Evolutionary conservation across 2,113 vertebrate genomes (phyloP), one percentile per base, ranked within the genome.

Genomic region (Eptatretus burgeri): DNA sequence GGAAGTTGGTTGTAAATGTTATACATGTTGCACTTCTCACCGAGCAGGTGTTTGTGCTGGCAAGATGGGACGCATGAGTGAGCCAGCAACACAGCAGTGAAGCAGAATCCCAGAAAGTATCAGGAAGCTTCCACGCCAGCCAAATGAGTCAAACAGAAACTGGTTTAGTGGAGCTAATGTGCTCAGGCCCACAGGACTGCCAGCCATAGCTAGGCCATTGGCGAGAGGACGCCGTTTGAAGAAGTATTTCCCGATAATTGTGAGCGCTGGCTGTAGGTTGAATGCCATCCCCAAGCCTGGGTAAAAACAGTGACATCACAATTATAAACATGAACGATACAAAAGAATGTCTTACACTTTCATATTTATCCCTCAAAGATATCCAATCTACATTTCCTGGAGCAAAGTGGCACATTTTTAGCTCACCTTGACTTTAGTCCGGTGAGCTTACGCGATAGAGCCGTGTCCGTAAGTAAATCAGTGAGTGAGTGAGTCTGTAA

Each of bases 111-210:
- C 56, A 12, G 56, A n/a, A n/a, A 60, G 56, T n/a, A 60, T 60
- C n/a, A 60, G 12, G 12, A 60, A 60, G 56, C 56, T 60, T 20
- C 56, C 56, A 17, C 56, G 56, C 56, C 56, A 60, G 56, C 56
- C 56, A 19, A 60, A 60, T 10, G n/a, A 17, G 56, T 60, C 19
- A 19, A 60, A 17, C 2, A 60, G 56, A 12, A 60, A n/a, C 56
- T 60, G 56, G 56, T 60, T 60, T 9, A 60, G 56, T 19, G 56
- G 56, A 60, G 56, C 56, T n/a, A 60, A 10, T n/a, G 56, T 60
- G 56, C 56, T 60, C 56, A 60, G 19, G 12, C 56, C 56, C 19
- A 60, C 56, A 19, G 56, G 56, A 12, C 56, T 60, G n/a, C 56
- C 56, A 19, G 56, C 56, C 56, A 60, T 60, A 10, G 56, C n/a